These are phyloP conservation scores for Hylia prasina DNA, from an alignment of 2,113 vertebrate species.

Conservation along the genomic window DNA sequence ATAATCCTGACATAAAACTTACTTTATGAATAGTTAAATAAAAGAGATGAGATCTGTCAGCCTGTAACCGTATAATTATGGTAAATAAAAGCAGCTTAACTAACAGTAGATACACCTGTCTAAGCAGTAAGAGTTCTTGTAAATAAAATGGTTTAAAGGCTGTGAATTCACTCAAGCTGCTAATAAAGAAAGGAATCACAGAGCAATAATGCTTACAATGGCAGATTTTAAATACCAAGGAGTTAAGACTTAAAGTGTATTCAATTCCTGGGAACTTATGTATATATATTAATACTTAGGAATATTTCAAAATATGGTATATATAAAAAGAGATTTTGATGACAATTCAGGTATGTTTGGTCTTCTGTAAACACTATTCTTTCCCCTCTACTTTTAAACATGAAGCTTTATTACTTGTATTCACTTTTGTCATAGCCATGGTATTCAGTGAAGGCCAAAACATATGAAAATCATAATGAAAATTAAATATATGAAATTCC, in stretches of 20 bases:
- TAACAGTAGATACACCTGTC: neutral
- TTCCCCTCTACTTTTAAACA: rapidly evolving
- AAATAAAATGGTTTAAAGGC: neutral
- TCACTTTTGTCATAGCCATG: neutral
- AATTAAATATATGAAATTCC: neutral
- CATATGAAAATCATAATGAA: neutral
- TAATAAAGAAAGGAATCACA: neutral
- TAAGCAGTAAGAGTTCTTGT: neutral
- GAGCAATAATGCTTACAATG: neutral
- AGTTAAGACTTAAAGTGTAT: neutral
- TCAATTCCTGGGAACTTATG: neutral
- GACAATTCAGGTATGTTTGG: neutral
- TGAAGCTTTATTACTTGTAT: neutral
- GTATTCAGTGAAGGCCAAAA: neutral
- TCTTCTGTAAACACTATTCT: neutral
- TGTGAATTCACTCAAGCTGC: neutral
- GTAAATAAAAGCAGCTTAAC: neutral
- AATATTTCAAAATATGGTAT: neutral
- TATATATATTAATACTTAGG: neutral
- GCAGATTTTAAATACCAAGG: neutral
- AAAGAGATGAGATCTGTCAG: neutral
- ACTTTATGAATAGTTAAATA: neutral
- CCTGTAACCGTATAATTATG: neutral
- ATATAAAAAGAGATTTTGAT: neutral
- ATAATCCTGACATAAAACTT: neutral